Base-by-base conservation (phyloP, 2,888 invertebrate genomes). In the Meganola albula region DNA sequence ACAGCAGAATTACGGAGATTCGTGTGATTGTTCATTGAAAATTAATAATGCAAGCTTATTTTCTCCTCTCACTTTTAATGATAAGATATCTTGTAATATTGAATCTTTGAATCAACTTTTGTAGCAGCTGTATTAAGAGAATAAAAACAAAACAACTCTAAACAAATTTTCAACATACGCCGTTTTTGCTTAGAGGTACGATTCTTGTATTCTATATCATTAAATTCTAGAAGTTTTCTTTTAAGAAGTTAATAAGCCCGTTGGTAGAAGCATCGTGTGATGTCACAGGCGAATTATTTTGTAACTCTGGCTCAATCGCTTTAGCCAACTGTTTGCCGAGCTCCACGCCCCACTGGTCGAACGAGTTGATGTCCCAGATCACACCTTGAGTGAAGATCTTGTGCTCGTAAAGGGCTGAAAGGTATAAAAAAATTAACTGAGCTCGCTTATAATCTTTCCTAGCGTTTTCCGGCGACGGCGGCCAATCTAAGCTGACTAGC, bases 331-430 rank as follows among this genome's bases (percentile, higher is more conserved):
- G 97, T 74, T 99, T 99, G 31, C 99, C 99, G 52, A 99, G 89
- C 77, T 99, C 99, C 30, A 99, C 99, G 18, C 99, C 99, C 98
- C 99, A 99, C 69, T 99, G 99, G 87, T 99, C 99, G 76, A 94
- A 99, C 0, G 99, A 99, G 78, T 99, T 99, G 69, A 99, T 98
- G 78, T 99, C 96, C 99, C 99, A 99, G 61, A 99, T 94, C 26
- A 97, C 92, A 24, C 99, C 99, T 76, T 99, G 99, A 0, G 94
- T 93, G 86, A 99, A 99, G 59, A 99, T 99, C 85, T 99, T 99
- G 78, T 98, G 98, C 74, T 99, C 99, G 76, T 99, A 99, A 86
- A 96, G 90, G 0, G 97, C 99, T 96, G 82, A 26, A 83, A 37
- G 33, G 14, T 31, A 16, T 11, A 8, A 13, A 13, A 22, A 16